These are phyloP conservation scores for Araneus ventricosus DNA, from an alignment of 1,140 invertebrate genomes.

Conservation along the genomic window DNA sequence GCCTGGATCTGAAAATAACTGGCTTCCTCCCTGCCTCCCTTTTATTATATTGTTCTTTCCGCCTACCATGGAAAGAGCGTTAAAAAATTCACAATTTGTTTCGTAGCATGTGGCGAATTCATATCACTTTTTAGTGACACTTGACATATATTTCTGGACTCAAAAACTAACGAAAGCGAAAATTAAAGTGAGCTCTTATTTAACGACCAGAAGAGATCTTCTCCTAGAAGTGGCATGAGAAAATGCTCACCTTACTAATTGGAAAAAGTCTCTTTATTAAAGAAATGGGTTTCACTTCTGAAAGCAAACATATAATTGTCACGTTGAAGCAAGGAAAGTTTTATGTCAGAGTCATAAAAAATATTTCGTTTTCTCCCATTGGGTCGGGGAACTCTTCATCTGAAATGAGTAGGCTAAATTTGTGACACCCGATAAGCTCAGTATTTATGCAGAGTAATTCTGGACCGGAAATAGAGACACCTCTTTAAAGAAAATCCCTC, in stretches of 20 bases:
- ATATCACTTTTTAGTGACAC: too few species aligned
- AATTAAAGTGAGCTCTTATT: too few species aligned
- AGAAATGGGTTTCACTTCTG: conserved; percentile 22
- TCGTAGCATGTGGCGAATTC: too few species aligned
- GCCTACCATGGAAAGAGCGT: too few species aligned
- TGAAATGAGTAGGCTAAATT: conserved; percentile 1
- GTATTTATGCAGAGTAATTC: conserved; percentile 57
- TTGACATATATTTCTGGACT: too few species aligned
- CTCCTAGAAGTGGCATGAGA: not conserved
- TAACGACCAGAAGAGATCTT: not conserved
- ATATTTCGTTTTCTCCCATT: not conserved
- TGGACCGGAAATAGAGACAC: conserved; percentile 60
- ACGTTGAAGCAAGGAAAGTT: not conserved
- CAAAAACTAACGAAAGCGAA: too few species aligned
- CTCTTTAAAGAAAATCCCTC: conserved; percentile 34
- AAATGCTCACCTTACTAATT: conserved; percentile 36
- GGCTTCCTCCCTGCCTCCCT: too few species aligned
- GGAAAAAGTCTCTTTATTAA: not conserved
- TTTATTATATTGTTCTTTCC: too few species aligned
- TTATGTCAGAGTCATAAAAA: conserved; percentile 3
- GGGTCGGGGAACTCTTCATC: not conserved
- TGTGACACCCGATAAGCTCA: conserved; percentile 38
- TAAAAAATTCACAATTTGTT: too few species aligned
- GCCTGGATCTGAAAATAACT: too few species aligned
- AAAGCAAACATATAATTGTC: conserved; percentile 65